Evolutionary conservation across 2,888 invertebrate species (phyloP).

Genomic region (Sphecodes monilicornis): DNA sequence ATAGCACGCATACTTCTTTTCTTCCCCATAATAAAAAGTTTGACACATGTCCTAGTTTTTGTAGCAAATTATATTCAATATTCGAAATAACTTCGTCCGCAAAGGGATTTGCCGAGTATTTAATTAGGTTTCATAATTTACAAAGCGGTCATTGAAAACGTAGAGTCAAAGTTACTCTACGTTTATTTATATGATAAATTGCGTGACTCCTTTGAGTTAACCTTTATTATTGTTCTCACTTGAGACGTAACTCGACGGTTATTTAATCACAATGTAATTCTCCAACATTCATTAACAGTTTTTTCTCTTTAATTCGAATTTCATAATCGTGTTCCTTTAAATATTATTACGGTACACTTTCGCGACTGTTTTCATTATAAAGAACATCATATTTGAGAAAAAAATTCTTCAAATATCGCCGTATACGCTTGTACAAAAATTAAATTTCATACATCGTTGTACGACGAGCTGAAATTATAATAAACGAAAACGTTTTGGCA

Average conservation of each 20-base stretch:
- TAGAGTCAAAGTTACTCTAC: too few species aligned
- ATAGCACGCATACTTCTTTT: too few species aligned
- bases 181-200: background rate
- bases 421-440: background rate
- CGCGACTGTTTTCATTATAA: background rate
- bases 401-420: background rate
- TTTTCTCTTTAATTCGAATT: background rate
- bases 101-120: too few species aligned
- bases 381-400: background rate
- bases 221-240: too few species aligned
- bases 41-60: too few species aligned
- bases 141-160: too few species aligned
- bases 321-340: background rate
- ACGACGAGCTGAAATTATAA: background rate
- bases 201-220: too few species aligned
- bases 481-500: background rate
- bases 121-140: too few species aligned
- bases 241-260: background rate
- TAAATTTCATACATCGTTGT: background rate
- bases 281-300: background rate
- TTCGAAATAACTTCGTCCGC: too few species aligned
- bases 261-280: background rate
- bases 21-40: too few species aligned
- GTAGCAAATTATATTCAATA: too few species aligned
- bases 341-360: background rate